Evolutionary conservation across 2,113 vertebrate genomes (phyloP).

Genomic region (Colius striatus): DNA sequence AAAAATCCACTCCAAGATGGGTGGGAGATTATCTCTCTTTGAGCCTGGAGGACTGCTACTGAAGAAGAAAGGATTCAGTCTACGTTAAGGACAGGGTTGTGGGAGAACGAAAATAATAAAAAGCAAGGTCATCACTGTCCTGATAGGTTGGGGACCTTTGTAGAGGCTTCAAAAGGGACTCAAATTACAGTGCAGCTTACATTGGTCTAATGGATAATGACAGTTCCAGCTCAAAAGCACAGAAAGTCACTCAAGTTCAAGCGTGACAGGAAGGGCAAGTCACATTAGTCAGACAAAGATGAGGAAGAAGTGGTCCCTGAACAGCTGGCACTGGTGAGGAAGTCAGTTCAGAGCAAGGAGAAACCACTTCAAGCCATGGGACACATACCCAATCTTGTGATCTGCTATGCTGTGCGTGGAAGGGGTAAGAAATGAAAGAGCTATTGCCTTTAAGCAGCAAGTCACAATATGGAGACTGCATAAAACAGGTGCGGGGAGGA

Average conservation of each 20-base stretch:
- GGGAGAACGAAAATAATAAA: not conserved
- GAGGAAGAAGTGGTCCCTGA: conserved; percentile 40
- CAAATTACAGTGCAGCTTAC: not conserved
- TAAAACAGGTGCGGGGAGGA: not conserved
- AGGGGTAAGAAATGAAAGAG: not conserved
- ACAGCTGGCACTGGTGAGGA: conserved; percentile 57
- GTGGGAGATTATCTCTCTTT: not conserved
- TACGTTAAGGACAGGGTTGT: not conserved
- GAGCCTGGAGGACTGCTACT: not conserved
- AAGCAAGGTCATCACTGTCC: not conserved
- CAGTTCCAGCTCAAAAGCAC: not conserved
- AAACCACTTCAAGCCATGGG: not conserved
- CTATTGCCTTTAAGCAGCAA: not conserved
- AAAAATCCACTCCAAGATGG: not conserved
- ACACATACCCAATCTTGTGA: not conserved
- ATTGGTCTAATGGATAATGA: not conserved
- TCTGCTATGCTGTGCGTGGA: not conserved
- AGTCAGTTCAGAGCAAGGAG: not conserved
- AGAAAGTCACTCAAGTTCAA: conserved; percentile 55
- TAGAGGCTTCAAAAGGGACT: not conserved
- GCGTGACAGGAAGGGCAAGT: conserved; percentile 30
- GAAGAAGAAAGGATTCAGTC: not conserved
- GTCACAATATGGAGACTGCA: not conserved
- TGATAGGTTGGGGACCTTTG: not conserved
- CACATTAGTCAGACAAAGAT: conserved; percentile 29